Evolutionary conservation across 2,797 vertebrate species (phyloP).

Genomic region (Eptatretus atami): DNA sequence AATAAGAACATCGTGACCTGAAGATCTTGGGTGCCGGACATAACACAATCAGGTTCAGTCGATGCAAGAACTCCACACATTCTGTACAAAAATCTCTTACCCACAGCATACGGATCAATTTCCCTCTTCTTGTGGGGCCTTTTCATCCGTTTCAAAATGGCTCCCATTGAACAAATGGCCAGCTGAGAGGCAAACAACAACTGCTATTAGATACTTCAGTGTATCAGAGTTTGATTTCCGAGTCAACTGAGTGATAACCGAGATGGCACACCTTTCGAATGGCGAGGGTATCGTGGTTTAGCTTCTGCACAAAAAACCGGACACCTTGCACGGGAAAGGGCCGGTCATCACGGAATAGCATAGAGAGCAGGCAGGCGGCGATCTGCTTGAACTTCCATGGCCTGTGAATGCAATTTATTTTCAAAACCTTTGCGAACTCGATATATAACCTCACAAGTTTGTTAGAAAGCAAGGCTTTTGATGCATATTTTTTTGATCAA

Average conservation of each 20-base stretch:
- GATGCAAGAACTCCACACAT: no score
- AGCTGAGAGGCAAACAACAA: constrained; percentile 19
- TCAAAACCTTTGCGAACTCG: no score
- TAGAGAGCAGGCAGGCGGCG: constrained; percentile 54
- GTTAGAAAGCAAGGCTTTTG: no score
- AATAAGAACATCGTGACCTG: no score
- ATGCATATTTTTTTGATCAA: no score
- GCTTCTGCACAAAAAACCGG: constrained; percentile 56
- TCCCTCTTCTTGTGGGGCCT: constrained; percentile 49
- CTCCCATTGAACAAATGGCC: constrained; percentile 70
- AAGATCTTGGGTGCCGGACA: no score
- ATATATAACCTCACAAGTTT: no score
- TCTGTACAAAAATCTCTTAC: constrained; percentile 17
- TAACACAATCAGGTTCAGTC: no score
- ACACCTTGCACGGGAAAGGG: constrained; percentile 39
- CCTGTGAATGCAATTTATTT: constrained; percentile 13
- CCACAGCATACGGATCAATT: constrained; percentile 40
- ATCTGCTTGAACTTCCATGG: constrained; percentile 97
- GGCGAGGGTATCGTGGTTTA: constrained; percentile 75
- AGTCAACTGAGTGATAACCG: not conserved
- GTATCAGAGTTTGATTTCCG: not conserved
- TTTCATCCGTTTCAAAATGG: constrained; percentile 78
- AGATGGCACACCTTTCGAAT: constrained; percentile 46
- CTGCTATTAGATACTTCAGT: no score
- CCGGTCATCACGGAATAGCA: constrained; percentile 60